Evolutionary conservation across 2,113 vertebrate genomes (phyloP).

Genomic region (Tachysurus fulvidraco): DNA sequence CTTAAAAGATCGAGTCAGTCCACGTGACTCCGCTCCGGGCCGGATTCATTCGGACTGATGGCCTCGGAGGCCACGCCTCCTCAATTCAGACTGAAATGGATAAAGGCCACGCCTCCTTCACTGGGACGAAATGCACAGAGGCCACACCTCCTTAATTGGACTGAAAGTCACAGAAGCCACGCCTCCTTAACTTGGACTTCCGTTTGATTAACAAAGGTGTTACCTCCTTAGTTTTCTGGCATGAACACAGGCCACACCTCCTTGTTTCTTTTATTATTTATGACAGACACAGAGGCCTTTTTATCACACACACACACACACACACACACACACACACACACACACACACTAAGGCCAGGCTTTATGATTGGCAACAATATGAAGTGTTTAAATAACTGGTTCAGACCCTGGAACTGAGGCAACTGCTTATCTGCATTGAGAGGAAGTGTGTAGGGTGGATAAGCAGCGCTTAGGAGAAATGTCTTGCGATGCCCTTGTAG

Average conservation of each 20-base stretch:
- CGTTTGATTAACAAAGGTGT: too few relatives aligned
- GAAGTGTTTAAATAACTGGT: not conserved
- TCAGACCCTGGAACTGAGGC: not conserved
- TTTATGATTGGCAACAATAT: not conserved
- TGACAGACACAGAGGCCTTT: not conserved
- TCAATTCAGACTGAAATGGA: not conserved
- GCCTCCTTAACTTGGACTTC: too few relatives aligned
- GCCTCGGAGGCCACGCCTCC: too few relatives aligned
- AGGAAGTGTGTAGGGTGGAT: slow-evolving; percentile 1
- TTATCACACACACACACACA: not conserved
- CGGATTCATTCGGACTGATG: not conserved
- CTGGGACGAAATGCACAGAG: too few relatives aligned
- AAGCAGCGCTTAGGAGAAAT: slow-evolving; percentile 26
- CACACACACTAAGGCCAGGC: not conserved
- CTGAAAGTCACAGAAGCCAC: not conserved
- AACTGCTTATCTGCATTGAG: not conserved
- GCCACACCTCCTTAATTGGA: not conserved
- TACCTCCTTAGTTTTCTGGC: too few relatives aligned
- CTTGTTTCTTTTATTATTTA: not conserved
- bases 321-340: not conserved
- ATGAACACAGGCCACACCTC: too few relatives aligned
- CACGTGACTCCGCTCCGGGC: not conserved
- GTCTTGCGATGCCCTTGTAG: slow-evolving; percentile 35
- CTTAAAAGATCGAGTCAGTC: slow-evolving; percentile 8
- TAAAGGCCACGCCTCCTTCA: not conserved